Evolutionary conservation across 2,888 invertebrate genomes (phyloP), one percentile per base, ranked within the genome.

Genomic region (Aleiodes alternator): DNA sequence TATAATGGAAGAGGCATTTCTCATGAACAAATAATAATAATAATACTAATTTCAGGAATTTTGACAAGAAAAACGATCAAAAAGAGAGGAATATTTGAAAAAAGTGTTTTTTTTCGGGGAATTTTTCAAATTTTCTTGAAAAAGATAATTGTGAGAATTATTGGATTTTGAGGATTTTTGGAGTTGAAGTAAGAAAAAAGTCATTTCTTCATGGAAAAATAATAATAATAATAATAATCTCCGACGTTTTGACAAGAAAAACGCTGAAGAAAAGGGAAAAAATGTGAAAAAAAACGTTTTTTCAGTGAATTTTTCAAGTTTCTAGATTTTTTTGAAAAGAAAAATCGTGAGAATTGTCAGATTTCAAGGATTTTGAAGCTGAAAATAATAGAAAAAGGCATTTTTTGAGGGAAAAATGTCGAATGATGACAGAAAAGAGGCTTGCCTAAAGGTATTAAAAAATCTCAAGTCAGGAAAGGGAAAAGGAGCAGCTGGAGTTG

Each of bases 401-500:
- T 43, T 43, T 43, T 43, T 43, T 8, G 43, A 57, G 4, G 4
- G 9, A 14, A 77, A 7, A 59, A 82, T 78, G 79, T 8, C 72
- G 53, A 61, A 76, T 3, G 75, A 69, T 9, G 71, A 29, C 6
- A 38, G 34, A 0, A 59, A 34, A 31, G 7, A 61, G 4, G 8
- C 34, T n/a, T 80, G 74, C 34, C 12, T 59, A 1, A 34, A 7
- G n/a, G 14, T 31, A 12, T 14, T 59, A n/a, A 5, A 14, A 12
- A 34, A 59, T n/a, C 29, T 59, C 5, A 59, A 59, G 14, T n/a
- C 59, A 11, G 34, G 34, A 31, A 59, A 80, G 75, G 82, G 80
- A 0, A 83, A 82, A 76, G 8, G 7, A 11, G 69, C 72, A 53
- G 8, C 31, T 14, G 59, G 74, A 7, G 83, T 85, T 51, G 77